Evolutionary conservation across 1,140 invertebrate species (phyloP), one percentile per base, ranked within the genome.

Genomic region (Diachasma alloeum): DNA sequence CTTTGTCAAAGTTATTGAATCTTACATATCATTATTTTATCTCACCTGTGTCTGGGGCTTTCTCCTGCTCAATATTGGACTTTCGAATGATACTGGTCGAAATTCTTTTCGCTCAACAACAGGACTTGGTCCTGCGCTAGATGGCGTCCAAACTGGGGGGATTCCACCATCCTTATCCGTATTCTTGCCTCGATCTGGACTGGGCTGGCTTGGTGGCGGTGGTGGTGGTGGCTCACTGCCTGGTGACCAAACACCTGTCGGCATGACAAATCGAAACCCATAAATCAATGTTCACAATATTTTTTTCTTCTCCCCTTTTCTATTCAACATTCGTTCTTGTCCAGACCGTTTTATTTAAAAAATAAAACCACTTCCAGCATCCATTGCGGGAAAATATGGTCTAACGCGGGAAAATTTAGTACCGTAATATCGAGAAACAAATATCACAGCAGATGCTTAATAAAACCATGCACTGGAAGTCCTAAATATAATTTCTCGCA

Each of bases 61-160:
- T 31, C 85, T 88, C 76, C 90, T 88, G 26, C 91, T 88, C 83
- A 94, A 87, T 81, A 93, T 89, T 77, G 93, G 92, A 81, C 93
- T 92, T 80, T 96, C 94, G 84, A 96, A 96, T 78, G 91, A 92
- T 37, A 96, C 93, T 0, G 95, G 94, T 76, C 93, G 91, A 87
- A 95, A 96, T 92, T 94, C 90, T 90, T 93, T 91, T 81, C 91
- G 86, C 81, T 94, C 92, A 75, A 88, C 85, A 22, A 89, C 87
- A 1, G 94, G 93, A 83, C 93, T 94, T 1, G 93, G 88, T 59
- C 91, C 91, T 26, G 90, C 92, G 85, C 91, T 93, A 80, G 91
- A 92, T 4, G 95, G 94, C 1, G 93, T 93, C 95, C 95, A 96
- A 73, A 96, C 90, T 4, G 94, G 91, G 39, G 92, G 92, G 4